Evolutionary conservation across 1,140 invertebrate genomes (phyloP), one percentile per base, ranked within the genome.

Genomic region (Drosophila littoralis): DNA sequence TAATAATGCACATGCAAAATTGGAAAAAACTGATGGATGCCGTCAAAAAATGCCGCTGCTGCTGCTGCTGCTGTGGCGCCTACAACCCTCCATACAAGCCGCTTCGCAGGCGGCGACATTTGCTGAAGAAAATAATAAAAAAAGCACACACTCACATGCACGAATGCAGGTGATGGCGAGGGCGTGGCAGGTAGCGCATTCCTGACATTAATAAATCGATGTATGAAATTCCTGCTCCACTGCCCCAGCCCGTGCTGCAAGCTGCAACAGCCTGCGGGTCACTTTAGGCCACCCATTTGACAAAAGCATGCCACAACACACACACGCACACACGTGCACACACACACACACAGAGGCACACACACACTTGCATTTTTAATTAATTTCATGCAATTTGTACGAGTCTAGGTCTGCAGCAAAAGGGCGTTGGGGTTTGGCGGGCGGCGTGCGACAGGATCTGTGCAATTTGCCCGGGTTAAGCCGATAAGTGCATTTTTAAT

Each of bases 401-500:
- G 70, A 73, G 50, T 45, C 50, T 42, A 55, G 68, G 55, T 43
- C 40, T 17, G 8, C 10, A 12, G 22, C 12, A 40, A 12, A 28
- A 0, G 5, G 22, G 22, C 0, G 22, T 28, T 28, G 17, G 35
- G 5, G 33, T 2, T 6, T 0, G 45, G 54, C n/a, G 17, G 32
- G 10, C 40, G 6, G 12, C 5, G 13, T 36, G n/a, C 15, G 45
- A 32, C 46, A 3, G 13, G 17, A 67, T 61, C 65, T 58, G 57
- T 89, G 74, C 74, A 88, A 80, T 89, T 88, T 78, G 77, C 80
- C 60, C 61, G 73, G 68, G 83, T 83, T 89, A 88, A 88, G 84
- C 84, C 84, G 84, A 84, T 88, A 88, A 89, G 84, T 88, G 84
- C 84, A 89, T 83, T 88, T 88, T 88, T 88, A 89, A 89, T 88